phyloP scores from a whole-genome alignment of 2,113 vertebrate genomes.

The Neodontobutis hainanensis region DNA sequence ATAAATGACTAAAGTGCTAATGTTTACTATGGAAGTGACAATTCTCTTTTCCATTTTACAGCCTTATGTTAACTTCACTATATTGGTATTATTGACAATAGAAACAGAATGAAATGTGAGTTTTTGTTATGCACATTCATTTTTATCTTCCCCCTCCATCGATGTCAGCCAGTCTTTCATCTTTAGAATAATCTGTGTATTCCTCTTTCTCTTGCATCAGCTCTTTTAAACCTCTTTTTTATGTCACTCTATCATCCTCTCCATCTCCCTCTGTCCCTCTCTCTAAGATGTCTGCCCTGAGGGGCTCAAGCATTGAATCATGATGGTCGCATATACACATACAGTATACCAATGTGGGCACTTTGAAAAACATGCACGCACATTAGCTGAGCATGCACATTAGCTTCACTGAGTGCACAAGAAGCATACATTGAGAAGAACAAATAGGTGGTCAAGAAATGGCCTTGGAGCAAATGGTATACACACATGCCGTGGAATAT shows the following conservation, averaged over 20 bases:
- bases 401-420: conserved; percentile 3
- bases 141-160: conserved; percentile 5
- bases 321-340: conserved; percentile 29
- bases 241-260: conserved; percentile 34
- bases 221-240: conserved; percentile 46
- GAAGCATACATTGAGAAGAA: conserved; percentile 10
- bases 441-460: conserved; percentile 20
- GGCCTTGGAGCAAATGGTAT: conserved; percentile 19
- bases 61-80: too few relatives aligned
- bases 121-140: not conserved
- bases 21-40: too few relatives aligned
- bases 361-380: not conserved
- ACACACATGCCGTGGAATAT: conserved; percentile 12
- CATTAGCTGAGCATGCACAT: not conserved
- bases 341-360: not conserved
- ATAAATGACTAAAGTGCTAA: too few relatives aligned
- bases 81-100: too few relatives aligned
- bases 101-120: too few relatives aligned
- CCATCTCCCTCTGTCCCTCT: conserved; percentile 10
- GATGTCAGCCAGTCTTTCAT: conserved; percentile 40
- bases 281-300: conserved; percentile 41
- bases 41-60: too few relatives aligned
- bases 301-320: conserved; percentile 28
- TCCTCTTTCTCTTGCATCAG: conserved; percentile 28
- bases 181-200: conserved; percentile 18